Conservation (phyloP, 2,888 invertebrate genomes). For the Cosmia trapezina region DNA sequence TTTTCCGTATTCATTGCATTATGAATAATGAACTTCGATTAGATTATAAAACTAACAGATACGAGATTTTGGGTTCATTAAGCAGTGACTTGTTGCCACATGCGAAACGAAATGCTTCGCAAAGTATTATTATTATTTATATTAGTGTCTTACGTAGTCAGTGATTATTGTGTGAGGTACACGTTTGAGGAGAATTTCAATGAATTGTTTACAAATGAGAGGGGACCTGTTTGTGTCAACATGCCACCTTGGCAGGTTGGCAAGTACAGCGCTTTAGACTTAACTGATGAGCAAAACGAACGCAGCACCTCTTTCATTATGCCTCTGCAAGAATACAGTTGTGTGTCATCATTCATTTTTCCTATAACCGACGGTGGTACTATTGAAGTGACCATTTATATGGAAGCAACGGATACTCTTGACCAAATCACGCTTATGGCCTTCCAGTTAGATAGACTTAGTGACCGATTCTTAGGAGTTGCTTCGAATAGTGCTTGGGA, state of each 20-base stretch:
- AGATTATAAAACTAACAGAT: too few species aligned
- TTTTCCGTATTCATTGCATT: too few species aligned
- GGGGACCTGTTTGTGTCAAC: neutral
- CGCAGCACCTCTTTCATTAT: neutral
- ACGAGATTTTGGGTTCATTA: constrained; percentile 60
- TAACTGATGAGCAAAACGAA: neutral
- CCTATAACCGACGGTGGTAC: neutral
- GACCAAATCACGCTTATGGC: neutral
- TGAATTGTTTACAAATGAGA: neutral
- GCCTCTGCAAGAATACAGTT: neutral
- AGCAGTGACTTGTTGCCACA: constrained; percentile 45
- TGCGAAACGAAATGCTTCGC: constrained; percentile 25
- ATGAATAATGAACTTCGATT: too few species aligned
- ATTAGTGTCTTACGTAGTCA: constrained; percentile 38
- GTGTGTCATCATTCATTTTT: neutral
- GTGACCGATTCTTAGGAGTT: constrained; percentile 1
- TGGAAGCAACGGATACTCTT: neutral
- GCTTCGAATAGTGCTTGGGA: constrained; percentile 1
- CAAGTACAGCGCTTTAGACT: neutral
- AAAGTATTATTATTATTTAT: constrained; percentile 11
- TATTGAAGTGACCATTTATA: neutral
- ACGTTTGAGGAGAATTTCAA: constrained; percentile 1
- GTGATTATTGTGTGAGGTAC: constrained; percentile 3
- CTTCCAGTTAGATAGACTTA: neutral
- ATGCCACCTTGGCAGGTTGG: neutral